Conservation (phyloP, 2,888 invertebrate genomes). For the Eurytoma californica region DNA sequence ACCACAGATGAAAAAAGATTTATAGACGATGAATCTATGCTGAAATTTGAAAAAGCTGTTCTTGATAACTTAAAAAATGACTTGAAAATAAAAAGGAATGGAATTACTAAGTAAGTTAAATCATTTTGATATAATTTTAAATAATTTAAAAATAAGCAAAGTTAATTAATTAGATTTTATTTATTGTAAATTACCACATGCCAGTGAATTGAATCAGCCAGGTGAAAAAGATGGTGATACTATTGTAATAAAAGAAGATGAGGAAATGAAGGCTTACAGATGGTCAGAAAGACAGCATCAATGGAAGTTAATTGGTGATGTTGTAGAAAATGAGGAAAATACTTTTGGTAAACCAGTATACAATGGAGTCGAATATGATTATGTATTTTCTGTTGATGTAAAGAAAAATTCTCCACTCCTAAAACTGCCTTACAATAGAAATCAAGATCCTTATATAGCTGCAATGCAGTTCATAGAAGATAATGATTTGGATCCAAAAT, state of each 20-base stretch:
- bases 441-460: constrained; percentile 93
- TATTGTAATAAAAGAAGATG: constrained; percentile 86
- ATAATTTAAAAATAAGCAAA: not conserved
- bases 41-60: constrained; percentile 75
- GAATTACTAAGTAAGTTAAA: constrained; percentile 78
- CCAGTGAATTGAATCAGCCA: constrained; percentile 84
- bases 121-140: not conserved
- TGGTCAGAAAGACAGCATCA: constrained; percentile 82
- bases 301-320: constrained; percentile 92
- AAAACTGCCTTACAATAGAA: constrained; percentile 92
- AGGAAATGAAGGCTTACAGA: constrained; percentile 85
- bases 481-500: constrained; percentile 88
- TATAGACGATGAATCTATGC: constrained; percentile 81
- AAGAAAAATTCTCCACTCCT: constrained; percentile 91
- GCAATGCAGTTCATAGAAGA: constrained; percentile 93
- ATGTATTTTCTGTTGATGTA: constrained; percentile 94
- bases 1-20: constrained; percentile 82
- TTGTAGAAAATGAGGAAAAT: constrained; percentile 83
- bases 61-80: constrained; percentile 87
- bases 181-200: constrained; percentile 60
- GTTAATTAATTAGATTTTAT: not conserved
- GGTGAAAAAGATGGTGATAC: constrained; percentile 90
- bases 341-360: constrained; percentile 84
- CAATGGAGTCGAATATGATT: constrained; percentile 95
- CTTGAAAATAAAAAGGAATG: constrained; percentile 72